Base-by-base conservation (phyloP, 2,113 vertebrate species). In the Sylvietta virens region DNA sequence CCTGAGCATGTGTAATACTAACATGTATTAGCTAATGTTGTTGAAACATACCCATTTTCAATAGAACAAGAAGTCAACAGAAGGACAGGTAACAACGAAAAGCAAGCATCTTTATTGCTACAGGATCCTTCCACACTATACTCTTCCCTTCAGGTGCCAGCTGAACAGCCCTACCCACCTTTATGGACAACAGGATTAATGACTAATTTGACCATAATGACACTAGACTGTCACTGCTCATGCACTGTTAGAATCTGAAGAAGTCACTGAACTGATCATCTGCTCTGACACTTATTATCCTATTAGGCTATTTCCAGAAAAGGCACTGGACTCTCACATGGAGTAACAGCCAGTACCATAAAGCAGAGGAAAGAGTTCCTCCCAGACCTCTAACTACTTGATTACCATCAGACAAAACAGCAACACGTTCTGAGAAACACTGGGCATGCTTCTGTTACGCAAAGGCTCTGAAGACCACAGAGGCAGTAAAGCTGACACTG, bases 271-370 rank as follows among this genome's bases (percentile, higher is more conserved):
- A 79, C 30, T 28, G 42, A 40, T 30, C 27, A 53, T 47, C 61
- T 65, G 37, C 27, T 76, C 53, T 72, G n/a, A 65, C 31, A 76
- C 35, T 26, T 23, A 10, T n/a, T 58, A 35, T 51, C 23, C 13
- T 33, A 17, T 18, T 31, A 44, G 31, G 42, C 7, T 50, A 6
- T 71, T 91, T 71, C 35, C 30, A 90, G 54, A 56, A 56, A 78
- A 16, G 0, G 0, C 15, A 23, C 35, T 47, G 39, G 28, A 62
- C 20, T 42, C 21, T 12, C 2, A 3, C 35, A 22, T 6, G 7
- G 47, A 73, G 2, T 24, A 81, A 77, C 9, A 71, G 3, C 7
- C 26, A 53, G 20, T 9, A 69, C n/a, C 1, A 1, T 9, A 61
- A 66, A 37, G n/a, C 62, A 81, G 23, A 86, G 40, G 39, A 61